Conservation (phyloP, 2,888 invertebrate genomes). For the Urechis unicinctus region DNA sequence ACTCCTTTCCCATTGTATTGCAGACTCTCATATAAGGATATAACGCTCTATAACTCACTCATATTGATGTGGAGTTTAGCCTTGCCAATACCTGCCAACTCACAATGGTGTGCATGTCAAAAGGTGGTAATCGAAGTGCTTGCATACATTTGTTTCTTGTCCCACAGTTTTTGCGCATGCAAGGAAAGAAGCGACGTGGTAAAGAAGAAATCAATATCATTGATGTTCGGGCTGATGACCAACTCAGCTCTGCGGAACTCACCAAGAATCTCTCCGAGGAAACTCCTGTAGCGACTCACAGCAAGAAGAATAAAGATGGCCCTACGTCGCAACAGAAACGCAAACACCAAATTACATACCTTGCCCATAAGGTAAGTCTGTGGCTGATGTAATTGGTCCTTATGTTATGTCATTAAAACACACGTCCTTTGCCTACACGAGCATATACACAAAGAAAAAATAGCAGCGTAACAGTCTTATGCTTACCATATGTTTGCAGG, state of each 20-base stretch:
- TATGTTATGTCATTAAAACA: neutral
- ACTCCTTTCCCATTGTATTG: too few relatives aligned
- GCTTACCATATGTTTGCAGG: constrained; percentile 52
- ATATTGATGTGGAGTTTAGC: too few relatives aligned
- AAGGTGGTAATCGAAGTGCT: too few relatives aligned
- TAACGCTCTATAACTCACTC: too few relatives aligned
- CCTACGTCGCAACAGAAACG: constrained; percentile 63
- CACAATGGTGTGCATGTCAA: too few relatives aligned
- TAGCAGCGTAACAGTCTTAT: neutral
- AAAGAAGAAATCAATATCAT: constrained; percentile 66
- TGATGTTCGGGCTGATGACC: constrained; percentile 75
- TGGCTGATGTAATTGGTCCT: neutral
- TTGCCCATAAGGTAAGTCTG: constrained; percentile 67
- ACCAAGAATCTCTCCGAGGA: constrained; percentile 62
- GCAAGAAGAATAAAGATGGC: constrained; percentile 42
- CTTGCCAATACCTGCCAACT: too few relatives aligned
- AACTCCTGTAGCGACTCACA: constrained; percentile 10
- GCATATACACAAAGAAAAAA: too few relatives aligned
- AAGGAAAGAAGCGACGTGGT: constrained; percentile 62
- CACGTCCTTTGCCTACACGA: too few relatives aligned
- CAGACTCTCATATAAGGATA: too few relatives aligned
- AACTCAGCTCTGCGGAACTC: constrained; percentile 73
- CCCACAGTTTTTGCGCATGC: constrained; percentile 50
- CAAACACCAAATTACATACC: constrained; percentile 93
- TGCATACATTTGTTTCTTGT: neutral